A percentile compares a stretch with the other conserved stretches of the same genome.
Conservation (phyloP, 1,140 invertebrate species). For the Drosophila pallidifrons region DNA sequence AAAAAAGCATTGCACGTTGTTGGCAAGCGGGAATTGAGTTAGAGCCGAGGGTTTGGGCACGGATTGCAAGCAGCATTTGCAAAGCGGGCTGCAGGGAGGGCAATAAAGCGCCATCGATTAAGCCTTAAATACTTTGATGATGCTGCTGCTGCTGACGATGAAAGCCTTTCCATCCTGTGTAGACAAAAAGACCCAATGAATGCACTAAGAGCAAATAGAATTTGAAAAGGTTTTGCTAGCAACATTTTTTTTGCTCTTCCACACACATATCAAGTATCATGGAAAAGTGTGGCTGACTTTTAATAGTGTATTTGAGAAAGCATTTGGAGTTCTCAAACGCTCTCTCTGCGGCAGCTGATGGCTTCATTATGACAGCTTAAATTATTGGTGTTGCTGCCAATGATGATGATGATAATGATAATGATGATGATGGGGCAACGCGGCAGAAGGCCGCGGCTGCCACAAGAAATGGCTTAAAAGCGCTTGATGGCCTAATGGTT, state of each 20-base stretch:
- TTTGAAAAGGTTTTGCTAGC: constrained; percentile 3
- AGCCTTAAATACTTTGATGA: constrained; percentile 70
- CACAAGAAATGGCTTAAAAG: constrained; percentile 17
- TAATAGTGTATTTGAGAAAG: constrained; percentile 8
- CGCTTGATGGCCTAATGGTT: constrained; percentile 33
- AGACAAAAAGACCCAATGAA: constrained; percentile 2
- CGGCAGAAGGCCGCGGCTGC: constrained; percentile 24
- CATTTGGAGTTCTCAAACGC: constrained; percentile 9
- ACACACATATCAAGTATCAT: not conserved
- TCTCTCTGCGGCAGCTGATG: constrained; percentile 16
- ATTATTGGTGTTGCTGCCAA: constrained; percentile 44
- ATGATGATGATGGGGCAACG: constrained; percentile 35
- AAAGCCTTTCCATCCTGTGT: constrained; percentile 60
- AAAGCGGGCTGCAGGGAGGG: not conserved
- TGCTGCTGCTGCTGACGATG: constrained; percentile 31
- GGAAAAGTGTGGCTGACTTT: not conserved
- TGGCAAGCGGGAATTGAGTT: constrained; percentile 56
- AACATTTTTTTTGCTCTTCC: not conserved
- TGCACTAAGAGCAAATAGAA: constrained; percentile 12
- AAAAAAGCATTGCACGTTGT: constrained; percentile 62
- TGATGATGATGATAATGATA: constrained; percentile 40
- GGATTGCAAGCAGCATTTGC: not conserved
- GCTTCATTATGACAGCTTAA: constrained; percentile 63
- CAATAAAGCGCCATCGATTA: constrained; percentile 79
- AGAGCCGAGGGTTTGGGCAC: constrained; percentile 12